These are phyloP conservation scores for Falco punctatus DNA, from an alignment of 2,113 vertebrate genomes.

Conservation along the genomic window DNA sequence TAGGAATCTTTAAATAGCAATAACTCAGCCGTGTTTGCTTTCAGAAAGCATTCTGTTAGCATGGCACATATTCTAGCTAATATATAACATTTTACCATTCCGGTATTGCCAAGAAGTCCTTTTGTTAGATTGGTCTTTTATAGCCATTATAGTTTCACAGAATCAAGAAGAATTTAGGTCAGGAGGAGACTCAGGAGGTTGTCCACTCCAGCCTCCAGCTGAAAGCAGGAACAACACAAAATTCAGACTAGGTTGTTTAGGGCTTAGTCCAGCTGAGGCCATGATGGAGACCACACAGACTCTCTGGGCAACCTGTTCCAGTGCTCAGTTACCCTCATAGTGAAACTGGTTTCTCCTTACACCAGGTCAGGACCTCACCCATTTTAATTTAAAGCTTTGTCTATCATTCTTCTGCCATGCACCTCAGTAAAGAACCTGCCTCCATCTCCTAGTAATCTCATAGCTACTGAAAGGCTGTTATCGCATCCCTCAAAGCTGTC, in stretches of 20 bases:
- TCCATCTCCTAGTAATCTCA: not conserved
- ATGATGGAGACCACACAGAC: not conserved
- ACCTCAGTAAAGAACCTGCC: not conserved
- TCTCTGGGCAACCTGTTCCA: not conserved
- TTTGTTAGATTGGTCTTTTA: not conserved
- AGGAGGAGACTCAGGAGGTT: not conserved
- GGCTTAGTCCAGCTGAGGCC: not conserved
- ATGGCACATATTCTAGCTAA: not conserved
- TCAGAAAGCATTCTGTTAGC: not conserved
- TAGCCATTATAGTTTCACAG: not conserved
- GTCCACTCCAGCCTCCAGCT: not conserved
- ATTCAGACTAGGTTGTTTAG: not conserved
- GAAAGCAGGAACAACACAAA: not conserved
- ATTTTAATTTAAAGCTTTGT: not conserved
- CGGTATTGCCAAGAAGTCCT: not conserved
- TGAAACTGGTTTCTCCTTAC: not conserved
- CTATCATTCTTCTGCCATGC: not conserved
- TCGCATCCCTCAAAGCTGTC: not conserved
- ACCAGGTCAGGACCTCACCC: not conserved
- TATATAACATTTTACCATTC: not conserved
- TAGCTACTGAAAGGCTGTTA: not conserved
- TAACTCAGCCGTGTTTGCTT: slow-evolving; percentile 14
- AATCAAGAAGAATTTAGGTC: not conserved
- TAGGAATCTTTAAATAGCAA: not conserved
- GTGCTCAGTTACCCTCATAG: not conserved